Base-by-base conservation (phyloP, 2,113 vertebrate genomes). In the Morone chrysops region DNA sequence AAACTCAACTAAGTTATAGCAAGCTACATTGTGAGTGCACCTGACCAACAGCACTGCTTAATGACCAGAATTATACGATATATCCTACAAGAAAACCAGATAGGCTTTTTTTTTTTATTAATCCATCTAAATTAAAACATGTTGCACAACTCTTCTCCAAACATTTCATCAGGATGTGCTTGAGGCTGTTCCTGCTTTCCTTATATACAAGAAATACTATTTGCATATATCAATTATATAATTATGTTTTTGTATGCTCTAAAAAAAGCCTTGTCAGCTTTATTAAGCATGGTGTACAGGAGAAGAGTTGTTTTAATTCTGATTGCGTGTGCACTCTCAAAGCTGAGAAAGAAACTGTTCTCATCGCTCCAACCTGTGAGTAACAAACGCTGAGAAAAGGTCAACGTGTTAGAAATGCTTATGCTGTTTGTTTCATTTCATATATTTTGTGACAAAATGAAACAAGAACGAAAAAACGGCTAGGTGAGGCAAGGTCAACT, bases 1-100 rank as follows among this genome's bases (percentile, higher is more conserved):
- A 10, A 87, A 88, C 62, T 78, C 75, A 18, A 56, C n/a, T 53
- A 84, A 73, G 50, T 78, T 75, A 43, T 4, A 38, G 45, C 25
- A 36, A 22, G 31, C 71, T 63, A 57, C 11, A 18, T 47, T 40
- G 56, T 53, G 53, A 63, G 20, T 36, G 60, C 81, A 73, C 38
- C 57, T 66, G 61, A 79, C 48, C 20, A 36, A 72, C 51, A 67
- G 7, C 3, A 48, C 41, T 16, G 20, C 10, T 25, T 41, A n/a
- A 79, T 20, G 18, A 61, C 9, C 6, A 0, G 13, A 56, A 74
- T n/a, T 13, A 74, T 10, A 7, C 53, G 13, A 61, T 47, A 69
- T 9, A 41, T 11, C 57, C 16, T 47, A 45, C 25, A 50, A 65
- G 20, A 48, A 47, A 45, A 31, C n/a, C 41, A 31, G 3, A 31